A percentile compares a stretch with the other conserved stretches of the same genome.
phyloP scores from a whole-genome alignment of 2,888 invertebrate genomes.

The Pollenia labialis region DNA sequence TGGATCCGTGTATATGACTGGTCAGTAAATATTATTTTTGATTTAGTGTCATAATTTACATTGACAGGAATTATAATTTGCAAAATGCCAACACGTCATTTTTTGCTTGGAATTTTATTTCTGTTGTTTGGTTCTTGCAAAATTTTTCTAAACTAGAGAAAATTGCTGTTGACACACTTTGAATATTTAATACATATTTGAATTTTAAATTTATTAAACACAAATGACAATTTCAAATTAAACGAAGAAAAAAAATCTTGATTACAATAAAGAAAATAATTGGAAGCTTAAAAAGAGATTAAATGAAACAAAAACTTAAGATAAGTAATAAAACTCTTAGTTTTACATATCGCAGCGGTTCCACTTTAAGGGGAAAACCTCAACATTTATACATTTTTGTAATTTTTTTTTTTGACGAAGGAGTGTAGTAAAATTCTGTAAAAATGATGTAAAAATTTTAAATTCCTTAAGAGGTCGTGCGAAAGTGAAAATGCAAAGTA shows the following conservation, averaged over 20 bases:
- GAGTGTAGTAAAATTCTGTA: too few relatives aligned
- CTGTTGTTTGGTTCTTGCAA: constrained; percentile 1
- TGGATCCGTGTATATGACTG: background rate
- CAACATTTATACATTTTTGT: too few relatives aligned
- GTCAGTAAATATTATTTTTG: constrained; percentile 40
- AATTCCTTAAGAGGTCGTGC: too few relatives aligned
- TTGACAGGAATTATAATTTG: constrained; percentile 72
- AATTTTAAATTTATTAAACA: constrained; percentile 28
- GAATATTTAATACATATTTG: constrained; percentile 39
- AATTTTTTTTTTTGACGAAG: too few relatives aligned
- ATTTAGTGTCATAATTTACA: constrained; percentile 73
- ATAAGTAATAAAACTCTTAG: too few relatives aligned
- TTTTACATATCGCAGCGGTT: too few relatives aligned
- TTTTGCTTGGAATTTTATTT: constrained; percentile 24
- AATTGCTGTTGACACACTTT: constrained; percentile 65
- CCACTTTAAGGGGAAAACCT: too few relatives aligned
- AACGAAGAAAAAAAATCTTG: background rate
- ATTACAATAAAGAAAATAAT: background rate
- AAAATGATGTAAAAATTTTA: too few relatives aligned
- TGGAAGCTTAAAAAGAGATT: background rate
- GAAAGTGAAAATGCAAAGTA: too few relatives aligned
- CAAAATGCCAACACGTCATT: constrained; percentile 58
- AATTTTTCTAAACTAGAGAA: constrained; percentile 15
- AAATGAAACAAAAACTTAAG: background rate
- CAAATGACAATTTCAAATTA: constrained; percentile 24